Evolutionary conservation across 92 coral and sea anemone species (phyloP).

Genomic region (Parazoanthus atlanticus): DNA sequence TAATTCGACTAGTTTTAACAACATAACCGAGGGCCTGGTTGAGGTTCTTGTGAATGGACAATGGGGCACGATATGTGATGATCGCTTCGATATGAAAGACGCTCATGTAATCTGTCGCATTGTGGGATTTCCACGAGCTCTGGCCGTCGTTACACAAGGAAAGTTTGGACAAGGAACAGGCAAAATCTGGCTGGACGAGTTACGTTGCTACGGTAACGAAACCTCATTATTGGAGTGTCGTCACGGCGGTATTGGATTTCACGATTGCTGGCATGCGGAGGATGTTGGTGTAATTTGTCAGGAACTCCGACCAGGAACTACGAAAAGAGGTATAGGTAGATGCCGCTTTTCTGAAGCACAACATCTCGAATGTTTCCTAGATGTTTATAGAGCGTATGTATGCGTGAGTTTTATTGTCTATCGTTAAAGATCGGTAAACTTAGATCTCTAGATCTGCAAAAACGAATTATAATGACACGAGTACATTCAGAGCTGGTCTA

Average conservation of each 20-base stretch:
- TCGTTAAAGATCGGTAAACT: too few species aligned
- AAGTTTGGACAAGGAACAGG: conserved; percentile 18
- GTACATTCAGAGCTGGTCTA: too few species aligned
- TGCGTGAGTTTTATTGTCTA: too few species aligned
- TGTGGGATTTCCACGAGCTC: conserved; percentile 12
- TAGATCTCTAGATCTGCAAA: too few species aligned
- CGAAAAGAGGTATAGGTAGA: conserved; percentile 31
- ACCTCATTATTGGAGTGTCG: conserved; percentile 6
- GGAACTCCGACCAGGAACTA: neutral
- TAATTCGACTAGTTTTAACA: neutral
- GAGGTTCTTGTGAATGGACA: conserved; percentile 24
- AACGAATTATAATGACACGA: too few species aligned
- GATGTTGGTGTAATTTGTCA: conserved; percentile 23
- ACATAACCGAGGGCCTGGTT: conserved; percentile 8
- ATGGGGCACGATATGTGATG: conserved; percentile 34
- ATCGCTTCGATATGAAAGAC: conserved; percentile 6
- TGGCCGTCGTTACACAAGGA: neutral
- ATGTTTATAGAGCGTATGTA: too few species aligned
- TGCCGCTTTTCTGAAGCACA: too few species aligned
- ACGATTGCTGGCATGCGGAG: neutral
- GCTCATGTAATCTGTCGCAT: conserved; percentile 18
- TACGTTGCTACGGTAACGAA: conserved; percentile 22
- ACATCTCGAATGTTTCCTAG: neutral
- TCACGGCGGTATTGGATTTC: neutral
- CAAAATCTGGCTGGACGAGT: neutral